Percentiles rank a stretch among this genome's conserved stretches.
Conservation (phyloP, 2,888 invertebrate genomes). For the Eurytoma adleriae region DNA sequence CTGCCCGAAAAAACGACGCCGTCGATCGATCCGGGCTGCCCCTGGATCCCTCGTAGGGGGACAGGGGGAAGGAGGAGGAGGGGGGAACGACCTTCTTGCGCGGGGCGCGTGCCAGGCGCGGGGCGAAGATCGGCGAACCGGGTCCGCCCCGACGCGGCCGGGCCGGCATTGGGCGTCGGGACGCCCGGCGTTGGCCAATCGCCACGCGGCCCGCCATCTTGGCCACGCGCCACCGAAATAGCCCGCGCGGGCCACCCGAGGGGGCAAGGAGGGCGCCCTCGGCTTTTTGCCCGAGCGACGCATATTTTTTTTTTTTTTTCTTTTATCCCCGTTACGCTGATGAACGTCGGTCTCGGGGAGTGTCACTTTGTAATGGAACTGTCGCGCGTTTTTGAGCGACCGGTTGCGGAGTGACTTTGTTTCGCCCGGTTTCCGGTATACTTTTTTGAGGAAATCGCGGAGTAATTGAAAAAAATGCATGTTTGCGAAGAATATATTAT, state of each 20-base stretch:
- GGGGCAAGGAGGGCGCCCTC: not conserved
- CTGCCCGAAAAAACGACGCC: not conserved
- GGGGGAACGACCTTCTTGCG: constrained; percentile 33
- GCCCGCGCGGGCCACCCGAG: not conserved
- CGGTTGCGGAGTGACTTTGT: not conserved
- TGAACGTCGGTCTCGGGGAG: not conserved
- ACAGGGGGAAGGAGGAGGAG: not conserved
- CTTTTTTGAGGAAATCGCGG: too few species aligned
- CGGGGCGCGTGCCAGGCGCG: constrained; percentile 30
- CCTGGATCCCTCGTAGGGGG: not conserved
- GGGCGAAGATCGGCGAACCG: constrained; percentile 39
- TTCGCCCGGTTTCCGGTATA: not conserved
- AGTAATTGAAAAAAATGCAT: too few species aligned
- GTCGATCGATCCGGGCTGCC: too few species aligned
- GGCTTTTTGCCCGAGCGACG: constrained; percentile 35
- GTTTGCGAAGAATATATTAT: too few species aligned
- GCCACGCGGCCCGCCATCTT: constrained; percentile 26
- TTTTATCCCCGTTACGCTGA: not conserved
- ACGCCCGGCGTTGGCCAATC: constrained; percentile 50
- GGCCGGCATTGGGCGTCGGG: constrained; percentile 36
- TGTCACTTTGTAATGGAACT: not conserved
- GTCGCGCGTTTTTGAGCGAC: not conserved
- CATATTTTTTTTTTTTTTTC: not conserved
- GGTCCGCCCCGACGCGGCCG: constrained; percentile 26
- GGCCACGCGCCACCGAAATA: constrained; percentile 43